Percentiles rank a stretch among this genome's conserved stretches.
These are phyloP conservation scores for Apamea sordens DNA, from an alignment of 2,888 invertebrate species.

Conservation along the genomic window DNA sequence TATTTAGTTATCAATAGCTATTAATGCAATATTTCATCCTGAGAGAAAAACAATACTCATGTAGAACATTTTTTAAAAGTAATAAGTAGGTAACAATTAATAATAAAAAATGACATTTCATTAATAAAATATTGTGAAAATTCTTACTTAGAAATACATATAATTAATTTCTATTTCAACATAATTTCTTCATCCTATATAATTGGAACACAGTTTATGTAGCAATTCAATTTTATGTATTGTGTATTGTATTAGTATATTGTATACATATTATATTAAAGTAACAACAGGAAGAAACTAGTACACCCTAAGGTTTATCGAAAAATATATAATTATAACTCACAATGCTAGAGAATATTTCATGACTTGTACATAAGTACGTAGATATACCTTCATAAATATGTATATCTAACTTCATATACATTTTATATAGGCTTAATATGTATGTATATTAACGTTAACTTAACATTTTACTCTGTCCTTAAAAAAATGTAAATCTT, in stretches of 20 bases:
- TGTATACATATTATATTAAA: not conserved
- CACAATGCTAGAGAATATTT: constrained; percentile 35
- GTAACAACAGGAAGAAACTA: not conserved
- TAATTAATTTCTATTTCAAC: not conserved
- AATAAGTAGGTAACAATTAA: not conserved
- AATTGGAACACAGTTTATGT: not conserved
- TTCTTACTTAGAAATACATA: constrained; percentile 2
- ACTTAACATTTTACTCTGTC: constrained; percentile 51
- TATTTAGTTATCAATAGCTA: constrained; percentile 1
- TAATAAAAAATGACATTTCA: not conserved
- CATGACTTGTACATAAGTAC: constrained; percentile 54
- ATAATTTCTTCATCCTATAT: not conserved
- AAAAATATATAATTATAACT: constrained; percentile 8
- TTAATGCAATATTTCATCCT: constrained; percentile 3
- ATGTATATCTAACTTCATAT: constrained; percentile 41
- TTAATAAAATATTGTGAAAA: not conserved
- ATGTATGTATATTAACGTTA: constrained; percentile 49
- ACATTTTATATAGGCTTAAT: constrained; percentile 38
- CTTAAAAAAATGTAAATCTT: constrained; percentile 57
- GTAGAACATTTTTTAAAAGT: not conserved
- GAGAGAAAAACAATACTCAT: constrained; percentile 10
- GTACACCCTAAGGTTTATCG: constrained; percentile 13
- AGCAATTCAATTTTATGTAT: not conserved
- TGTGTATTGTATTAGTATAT: not conserved
- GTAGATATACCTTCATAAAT: constrained; percentile 41